These are phyloP conservation scores for Girardinus metallicus DNA, from an alignment of 2,797 vertebrate genomes.

Conservation along the genomic window DNA sequence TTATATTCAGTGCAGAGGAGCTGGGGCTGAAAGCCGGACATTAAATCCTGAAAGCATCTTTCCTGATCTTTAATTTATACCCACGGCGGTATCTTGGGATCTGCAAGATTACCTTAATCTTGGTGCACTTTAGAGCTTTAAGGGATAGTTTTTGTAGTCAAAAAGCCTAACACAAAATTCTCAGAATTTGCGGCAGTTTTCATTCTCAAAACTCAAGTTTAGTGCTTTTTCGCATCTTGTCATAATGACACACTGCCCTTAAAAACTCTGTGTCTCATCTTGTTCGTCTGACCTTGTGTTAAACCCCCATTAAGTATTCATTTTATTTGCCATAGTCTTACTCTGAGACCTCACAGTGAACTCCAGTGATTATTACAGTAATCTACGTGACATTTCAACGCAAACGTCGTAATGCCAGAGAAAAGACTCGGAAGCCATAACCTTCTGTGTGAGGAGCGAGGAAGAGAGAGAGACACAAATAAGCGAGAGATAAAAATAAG, in stretches of 20 bases:
- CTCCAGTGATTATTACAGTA: background rate
- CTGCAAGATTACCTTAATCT: slow-evolving; percentile 1
- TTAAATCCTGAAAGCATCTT: slow-evolving; percentile 15
- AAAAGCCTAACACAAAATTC: background rate
- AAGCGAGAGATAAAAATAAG: background rate
- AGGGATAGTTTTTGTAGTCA: background rate
- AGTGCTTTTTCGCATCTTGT: background rate
- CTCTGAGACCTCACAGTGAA: background rate
- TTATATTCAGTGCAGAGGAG: background rate
- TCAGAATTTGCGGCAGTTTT: background rate
- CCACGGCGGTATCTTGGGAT: background rate
- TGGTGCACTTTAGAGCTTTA: background rate
- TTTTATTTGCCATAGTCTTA: background rate
- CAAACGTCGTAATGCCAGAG: slow-evolving; percentile 8
- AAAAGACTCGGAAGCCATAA: slow-evolving; percentile 4
- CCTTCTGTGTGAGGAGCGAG: background rate
- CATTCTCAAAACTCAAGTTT: background rate
- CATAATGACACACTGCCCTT: background rate
- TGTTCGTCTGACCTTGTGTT: background rate
- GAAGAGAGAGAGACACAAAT: background rate
- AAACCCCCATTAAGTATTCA: background rate
- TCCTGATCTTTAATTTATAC: background rate
- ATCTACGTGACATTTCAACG: background rate
- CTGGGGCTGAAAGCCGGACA: background rate
- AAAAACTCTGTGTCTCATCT: background rate